A percentile compares a stretch with the other conserved stretches of the same genome.
Evolutionary conservation across 2,888 invertebrate species (phyloP).

Genomic region (Hypomecis punctinalis): DNA sequence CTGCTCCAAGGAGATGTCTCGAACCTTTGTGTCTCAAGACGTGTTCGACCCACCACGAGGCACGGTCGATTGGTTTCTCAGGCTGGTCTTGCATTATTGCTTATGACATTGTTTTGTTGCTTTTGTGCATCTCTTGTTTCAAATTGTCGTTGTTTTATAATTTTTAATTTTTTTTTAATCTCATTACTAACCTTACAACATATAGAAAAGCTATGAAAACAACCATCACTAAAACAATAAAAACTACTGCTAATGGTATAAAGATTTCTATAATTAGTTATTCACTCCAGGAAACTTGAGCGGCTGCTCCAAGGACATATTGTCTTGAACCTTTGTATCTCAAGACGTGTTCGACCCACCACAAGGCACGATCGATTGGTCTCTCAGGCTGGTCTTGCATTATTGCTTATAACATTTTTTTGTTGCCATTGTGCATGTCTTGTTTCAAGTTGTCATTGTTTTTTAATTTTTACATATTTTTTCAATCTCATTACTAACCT

Average conservation of each 20-base stretch:
- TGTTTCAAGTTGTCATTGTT: too few species aligned
- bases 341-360: conserved; percentile 55
- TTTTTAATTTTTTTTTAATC: too few species aligned
- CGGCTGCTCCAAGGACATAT: conserved; percentile 45
- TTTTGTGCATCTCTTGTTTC: too few species aligned
- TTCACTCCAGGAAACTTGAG: conserved; percentile 45
- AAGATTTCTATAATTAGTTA: conserved; percentile 38
- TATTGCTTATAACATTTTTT: conserved; percentile 36
- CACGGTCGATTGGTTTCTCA: conserved; percentile 45
- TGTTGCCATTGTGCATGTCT: conserved; percentile 38
- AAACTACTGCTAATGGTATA: conserved; percentile 6
- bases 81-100: conserved; percentile 48
- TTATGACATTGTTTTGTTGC: background rate
- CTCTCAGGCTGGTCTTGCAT: conserved; percentile 48
- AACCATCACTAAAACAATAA: background rate
- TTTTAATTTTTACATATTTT: too few species aligned
- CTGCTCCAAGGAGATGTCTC: conserved; percentile 45
- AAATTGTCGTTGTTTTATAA: too few species aligned
- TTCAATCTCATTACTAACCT: too few species aligned
- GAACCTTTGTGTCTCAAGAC: conserved; percentile 51
- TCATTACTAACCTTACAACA: background rate
- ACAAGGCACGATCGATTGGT: conserved; percentile 49
- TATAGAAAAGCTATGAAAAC: background rate
- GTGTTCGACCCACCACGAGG: conserved; percentile 55
- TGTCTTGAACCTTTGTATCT: conserved; percentile 51